A percentile compares a stretch with the other conserved stretches of the same genome.
Evolutionary conservation across 1,140 invertebrate species (phyloP).

Genomic region (Lanistes nyassanus): DNA sequence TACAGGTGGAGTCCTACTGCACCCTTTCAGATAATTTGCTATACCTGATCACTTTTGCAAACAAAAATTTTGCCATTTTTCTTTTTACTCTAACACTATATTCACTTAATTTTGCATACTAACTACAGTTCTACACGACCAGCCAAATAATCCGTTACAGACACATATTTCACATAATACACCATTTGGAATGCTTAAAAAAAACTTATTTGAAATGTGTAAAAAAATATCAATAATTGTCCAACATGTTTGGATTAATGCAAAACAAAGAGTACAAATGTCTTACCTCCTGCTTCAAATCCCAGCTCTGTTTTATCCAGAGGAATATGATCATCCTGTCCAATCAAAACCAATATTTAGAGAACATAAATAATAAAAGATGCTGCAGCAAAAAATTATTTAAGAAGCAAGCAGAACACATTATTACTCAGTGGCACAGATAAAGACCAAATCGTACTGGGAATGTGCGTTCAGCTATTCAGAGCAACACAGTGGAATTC

Average conservation of each 20-base stretch:
- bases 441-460: too few relatives aligned
- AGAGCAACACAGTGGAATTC: too few relatives aligned
- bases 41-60: too few relatives aligned
- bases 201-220: background rate
- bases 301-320: conserved; percentile 76
- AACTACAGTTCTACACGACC: too few relatives aligned
- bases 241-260: background rate
- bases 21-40: too few relatives aligned
- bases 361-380: background rate
- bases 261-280: conserved; percentile 5
- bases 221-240: background rate
- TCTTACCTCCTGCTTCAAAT: conserved; percentile 72
- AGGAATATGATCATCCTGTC: conserved; percentile 72
- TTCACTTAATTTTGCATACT: too few relatives aligned
- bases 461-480: too few relatives aligned
- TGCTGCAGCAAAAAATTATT: background rate
- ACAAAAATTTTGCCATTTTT: too few relatives aligned
- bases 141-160: too few relatives aligned
- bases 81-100: too few relatives aligned
- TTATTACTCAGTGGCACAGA: background rate
- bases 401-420: background rate
- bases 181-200: background rate
- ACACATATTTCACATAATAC: too few relatives aligned
- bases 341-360: background rate
- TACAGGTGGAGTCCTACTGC: too few relatives aligned